phyloP scores from a whole-genome alignment of 1,140 invertebrate species.

The Eueides isabella region DNA sequence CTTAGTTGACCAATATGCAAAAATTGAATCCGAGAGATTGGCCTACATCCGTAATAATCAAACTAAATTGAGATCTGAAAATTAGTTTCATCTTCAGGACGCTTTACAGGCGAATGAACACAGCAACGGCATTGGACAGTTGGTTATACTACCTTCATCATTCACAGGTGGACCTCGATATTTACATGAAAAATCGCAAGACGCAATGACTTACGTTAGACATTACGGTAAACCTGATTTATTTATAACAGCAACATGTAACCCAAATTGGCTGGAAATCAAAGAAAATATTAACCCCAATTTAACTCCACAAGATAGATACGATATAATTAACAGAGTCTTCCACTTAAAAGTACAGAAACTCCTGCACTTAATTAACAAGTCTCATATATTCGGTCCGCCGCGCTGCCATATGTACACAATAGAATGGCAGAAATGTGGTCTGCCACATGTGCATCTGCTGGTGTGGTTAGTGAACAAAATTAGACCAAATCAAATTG shows the following conservation, averaged over 20 bases:
- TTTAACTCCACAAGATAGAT: slow-evolving; percentile 47
- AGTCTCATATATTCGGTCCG: slow-evolving; percentile 50
- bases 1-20: slow-evolving; percentile 71
- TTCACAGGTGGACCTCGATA: slow-evolving; percentile 47
- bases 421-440: slow-evolving; percentile 50
- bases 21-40: slow-evolving; percentile 77
- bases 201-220: slow-evolving; percentile 71
- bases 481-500: slow-evolving; percentile 59
- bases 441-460: slow-evolving; percentile 46
- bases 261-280: slow-evolving; percentile 75
- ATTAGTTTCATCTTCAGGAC: slow-evolving; percentile 72
- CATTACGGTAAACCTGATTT: slow-evolving; percentile 65
- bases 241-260: slow-evolving; percentile 69
- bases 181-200: slow-evolving; percentile 47
- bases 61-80: slow-evolving; percentile 73
- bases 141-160: slow-evolving; percentile 50
- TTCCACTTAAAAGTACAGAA: slow-evolving; percentile 52
- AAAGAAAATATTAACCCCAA: slow-evolving; percentile 48
- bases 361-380: slow-evolving; percentile 46
- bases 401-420: slow-evolving; percentile 45
- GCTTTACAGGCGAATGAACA: slow-evolving; percentile 43
- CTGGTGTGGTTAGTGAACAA: slow-evolving; percentile 50
- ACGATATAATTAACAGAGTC: slow-evolving; percentile 48
- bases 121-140: slow-evolving; percentile 32
- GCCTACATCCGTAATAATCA: slow-evolving; percentile 74